Conservation (phyloP, 2,888 invertebrate genomes). For the Tryphoninae sp. region DNA sequence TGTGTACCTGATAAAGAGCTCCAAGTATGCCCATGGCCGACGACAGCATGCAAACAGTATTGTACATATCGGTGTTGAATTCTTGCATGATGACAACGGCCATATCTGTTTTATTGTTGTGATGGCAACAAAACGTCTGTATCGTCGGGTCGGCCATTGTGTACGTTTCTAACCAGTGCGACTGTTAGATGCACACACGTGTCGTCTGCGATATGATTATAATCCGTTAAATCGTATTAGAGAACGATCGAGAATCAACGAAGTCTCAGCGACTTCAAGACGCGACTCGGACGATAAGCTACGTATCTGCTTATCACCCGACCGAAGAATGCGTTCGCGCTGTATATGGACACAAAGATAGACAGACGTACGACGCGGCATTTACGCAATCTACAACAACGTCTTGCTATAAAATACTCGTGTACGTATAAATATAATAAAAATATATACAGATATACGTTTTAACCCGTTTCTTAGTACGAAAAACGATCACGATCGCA, state of each 20-base stretch:
- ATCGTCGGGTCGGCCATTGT: constrained; percentile 92
- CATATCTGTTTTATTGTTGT: constrained; percentile 85
- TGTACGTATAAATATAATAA: not conserved
- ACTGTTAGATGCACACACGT: not conserved
- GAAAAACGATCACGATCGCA: not conserved
- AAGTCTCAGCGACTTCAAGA: not conserved
- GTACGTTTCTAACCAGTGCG: not conserved
- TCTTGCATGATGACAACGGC: constrained; percentile 87
- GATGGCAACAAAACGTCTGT: constrained; percentile 91
- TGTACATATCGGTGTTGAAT: constrained; percentile 89
- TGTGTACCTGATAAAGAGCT: constrained; percentile 88
- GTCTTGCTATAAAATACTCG: too few relatives aligned
- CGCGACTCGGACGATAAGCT: not conserved
- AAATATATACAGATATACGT: not conserved
- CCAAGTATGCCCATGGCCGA: constrained; percentile 89
- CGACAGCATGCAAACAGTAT: constrained; percentile 88
- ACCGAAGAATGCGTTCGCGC: not conserved
- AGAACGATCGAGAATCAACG: not conserved
- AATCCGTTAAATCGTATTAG: not conserved
- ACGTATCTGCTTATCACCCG: not conserved
- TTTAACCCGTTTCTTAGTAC: not conserved
- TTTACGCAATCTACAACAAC: not conserved
- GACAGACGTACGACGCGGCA: not conserved
- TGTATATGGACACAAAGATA: not conserved
- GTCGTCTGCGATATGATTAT: not conserved